Conservation (phyloP, 2,888 invertebrate genomes). For the Campaea margaritaria region DNA sequence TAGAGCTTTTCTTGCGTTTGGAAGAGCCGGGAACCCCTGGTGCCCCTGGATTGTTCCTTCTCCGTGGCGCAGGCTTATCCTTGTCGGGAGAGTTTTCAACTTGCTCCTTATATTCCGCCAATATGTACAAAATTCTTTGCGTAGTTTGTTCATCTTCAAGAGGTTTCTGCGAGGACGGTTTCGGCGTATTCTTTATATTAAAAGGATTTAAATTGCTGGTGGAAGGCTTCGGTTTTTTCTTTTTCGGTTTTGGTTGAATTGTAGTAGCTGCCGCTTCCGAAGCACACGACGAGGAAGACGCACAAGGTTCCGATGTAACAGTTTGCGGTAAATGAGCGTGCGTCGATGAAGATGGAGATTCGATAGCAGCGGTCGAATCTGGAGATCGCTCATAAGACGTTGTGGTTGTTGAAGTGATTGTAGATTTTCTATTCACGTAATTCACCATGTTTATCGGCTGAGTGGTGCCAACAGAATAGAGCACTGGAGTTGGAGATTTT, state of each 20-base stretch:
- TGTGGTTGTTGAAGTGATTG: slow-evolving; percentile 63
- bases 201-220: slow-evolving; percentile 85
- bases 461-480: slow-evolving; percentile 72
- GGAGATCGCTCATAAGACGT: slow-evolving; percentile 72
- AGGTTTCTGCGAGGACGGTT: slow-evolving; percentile 87
- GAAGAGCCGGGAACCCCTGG: slow-evolving; percentile 89
- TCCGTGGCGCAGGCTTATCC: slow-evolving; percentile 91
- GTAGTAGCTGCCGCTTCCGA: slow-evolving; percentile 37
- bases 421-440: slow-evolving; percentile 74
- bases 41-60: slow-evolving; percentile 87
- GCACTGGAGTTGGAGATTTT: slow-evolving; percentile 67
- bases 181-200: slow-evolving; percentile 85
- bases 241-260: slow-evolving; percentile 63
- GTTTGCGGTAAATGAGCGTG: slow-evolving; percentile 64
- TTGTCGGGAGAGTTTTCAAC: slow-evolving; percentile 92
- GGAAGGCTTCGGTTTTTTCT: slow-evolving; percentile 82
- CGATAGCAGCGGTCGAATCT: slow-evolving; percentile 71
- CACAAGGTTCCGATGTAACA: slow-evolving; percentile 58
- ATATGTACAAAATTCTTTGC: slow-evolving; percentile 91
- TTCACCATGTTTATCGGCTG: slow-evolving; percentile 69
- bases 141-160: slow-evolving; percentile 93
- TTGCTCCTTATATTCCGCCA: slow-evolving; percentile 92
- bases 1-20: slow-evolving; percentile 89
- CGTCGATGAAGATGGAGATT: slow-evolving; percentile 70
- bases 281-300: slow-evolving; percentile 25